phyloP scores from a whole-genome alignment of 1,140 invertebrate species.

The Cepaea nemoralis region DNA sequence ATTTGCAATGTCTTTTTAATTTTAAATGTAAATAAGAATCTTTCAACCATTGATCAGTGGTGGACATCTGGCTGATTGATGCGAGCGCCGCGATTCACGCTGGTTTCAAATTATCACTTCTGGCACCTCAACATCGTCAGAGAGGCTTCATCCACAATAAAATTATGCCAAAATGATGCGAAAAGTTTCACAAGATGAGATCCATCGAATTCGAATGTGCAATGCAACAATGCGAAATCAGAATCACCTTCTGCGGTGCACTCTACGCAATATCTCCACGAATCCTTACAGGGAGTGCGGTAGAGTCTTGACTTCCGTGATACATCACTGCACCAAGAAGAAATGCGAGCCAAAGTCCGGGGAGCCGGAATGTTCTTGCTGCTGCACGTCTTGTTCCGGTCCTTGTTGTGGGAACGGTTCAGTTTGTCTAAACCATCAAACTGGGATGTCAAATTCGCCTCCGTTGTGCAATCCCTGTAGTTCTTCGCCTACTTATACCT shows the following conservation, averaged over 20 bases:
- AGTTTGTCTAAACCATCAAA: too few relatives aligned
- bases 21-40: too few relatives aligned
- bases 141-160: background rate
- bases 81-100: too few relatives aligned
- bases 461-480: too few relatives aligned
- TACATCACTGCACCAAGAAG: background rate
- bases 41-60: too few relatives aligned
- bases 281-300: slow-evolving; percentile 1
- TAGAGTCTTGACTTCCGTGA: background rate
- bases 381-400: background rate
- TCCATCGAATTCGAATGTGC: background rate
- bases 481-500: too few relatives aligned
- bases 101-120: too few relatives aligned
- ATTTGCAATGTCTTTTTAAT: too few relatives aligned
- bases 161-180: background rate
- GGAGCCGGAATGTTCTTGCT: background rate
- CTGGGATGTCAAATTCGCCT: too few relatives aligned
- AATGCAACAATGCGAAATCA: slow-evolving; percentile 18
- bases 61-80: too few relatives aligned
- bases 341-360: background rate
- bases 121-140: background rate
- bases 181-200: background rate
- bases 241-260: background rate
- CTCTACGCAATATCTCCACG: background rate
- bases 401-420: too few relatives aligned